phyloP scores from a whole-genome alignment of 2,113 vertebrate genomes.

The Paramisgurnus dabryanus region DNA sequence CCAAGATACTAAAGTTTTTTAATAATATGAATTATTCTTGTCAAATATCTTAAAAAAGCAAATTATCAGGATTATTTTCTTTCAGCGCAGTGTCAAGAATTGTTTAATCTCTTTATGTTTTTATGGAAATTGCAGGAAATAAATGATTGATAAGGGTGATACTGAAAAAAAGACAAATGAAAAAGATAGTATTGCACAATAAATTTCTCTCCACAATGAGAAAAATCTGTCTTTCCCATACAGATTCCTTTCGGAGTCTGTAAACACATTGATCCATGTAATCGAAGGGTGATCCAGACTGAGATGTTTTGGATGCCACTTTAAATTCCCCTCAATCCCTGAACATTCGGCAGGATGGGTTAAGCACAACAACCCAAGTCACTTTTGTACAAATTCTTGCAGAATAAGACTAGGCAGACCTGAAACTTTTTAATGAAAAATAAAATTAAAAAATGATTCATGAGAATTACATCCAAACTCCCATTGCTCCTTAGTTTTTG shows the following conservation, averaged over 20 bases:
- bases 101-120: neutral
- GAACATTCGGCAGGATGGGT: neutral
- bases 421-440: neutral
- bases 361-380: neutral
- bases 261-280: slow-evolving; percentile 10
- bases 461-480: neutral
- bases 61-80: neutral
- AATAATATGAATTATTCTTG: too few species aligned
- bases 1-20: neutral
- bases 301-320: neutral
- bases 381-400: neutral
- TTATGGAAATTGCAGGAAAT: neutral
- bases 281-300: neutral
- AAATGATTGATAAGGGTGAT: neutral
- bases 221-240: neutral
- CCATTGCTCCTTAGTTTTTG: neutral
- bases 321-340: slow-evolving; percentile 6
- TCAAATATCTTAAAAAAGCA: neutral
- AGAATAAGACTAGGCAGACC: neutral
- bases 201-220: neutral
- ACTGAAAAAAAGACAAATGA: neutral
- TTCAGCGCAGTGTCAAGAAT: neutral
- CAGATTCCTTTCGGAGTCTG: neutral
- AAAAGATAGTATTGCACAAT: neutral
- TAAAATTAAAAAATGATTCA: neutral